Conservation (phyloP, 2,113 vertebrate genomes). For the Alectura lathami region DNA sequence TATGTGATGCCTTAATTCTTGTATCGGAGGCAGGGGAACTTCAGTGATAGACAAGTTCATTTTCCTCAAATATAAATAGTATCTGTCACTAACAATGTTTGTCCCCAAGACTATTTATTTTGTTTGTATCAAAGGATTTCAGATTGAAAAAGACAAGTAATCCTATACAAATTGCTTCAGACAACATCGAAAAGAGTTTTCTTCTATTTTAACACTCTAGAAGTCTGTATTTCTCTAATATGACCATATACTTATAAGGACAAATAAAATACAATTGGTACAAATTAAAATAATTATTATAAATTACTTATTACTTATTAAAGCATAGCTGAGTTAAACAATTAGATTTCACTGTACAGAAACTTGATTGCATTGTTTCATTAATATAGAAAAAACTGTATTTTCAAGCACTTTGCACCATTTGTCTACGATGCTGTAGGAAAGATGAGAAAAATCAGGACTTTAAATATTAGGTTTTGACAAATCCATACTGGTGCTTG, state of each 20-base stretch:
- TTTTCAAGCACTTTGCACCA: background rate
- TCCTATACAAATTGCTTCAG: background rate
- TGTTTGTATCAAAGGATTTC: background rate
- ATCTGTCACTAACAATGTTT: background rate
- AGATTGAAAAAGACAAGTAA: background rate
- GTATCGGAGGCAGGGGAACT: accelerated
- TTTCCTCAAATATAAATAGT: background rate
- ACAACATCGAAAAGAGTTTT: background rate
- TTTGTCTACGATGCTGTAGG: background rate
- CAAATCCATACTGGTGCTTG: background rate
- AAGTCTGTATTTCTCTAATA: background rate
- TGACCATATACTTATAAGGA: background rate
- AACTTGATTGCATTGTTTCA: background rate
- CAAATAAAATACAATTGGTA: background rate
- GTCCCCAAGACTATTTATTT: background rate
- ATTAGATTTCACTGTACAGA: background rate
- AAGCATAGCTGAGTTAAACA: background rate
- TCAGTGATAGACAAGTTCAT: background rate
- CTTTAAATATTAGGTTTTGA: background rate
- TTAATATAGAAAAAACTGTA: background rate
- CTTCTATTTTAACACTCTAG: background rate
- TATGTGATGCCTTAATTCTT: background rate
- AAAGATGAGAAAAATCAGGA: background rate
- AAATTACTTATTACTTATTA: background rate
- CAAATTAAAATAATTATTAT: background rate